A percentile compares a stretch with the other conserved stretches of the same genome.
phyloP scores from a whole-genome alignment of 2,888 invertebrate genomes.

The Ecliptopera silaceata region DNA sequence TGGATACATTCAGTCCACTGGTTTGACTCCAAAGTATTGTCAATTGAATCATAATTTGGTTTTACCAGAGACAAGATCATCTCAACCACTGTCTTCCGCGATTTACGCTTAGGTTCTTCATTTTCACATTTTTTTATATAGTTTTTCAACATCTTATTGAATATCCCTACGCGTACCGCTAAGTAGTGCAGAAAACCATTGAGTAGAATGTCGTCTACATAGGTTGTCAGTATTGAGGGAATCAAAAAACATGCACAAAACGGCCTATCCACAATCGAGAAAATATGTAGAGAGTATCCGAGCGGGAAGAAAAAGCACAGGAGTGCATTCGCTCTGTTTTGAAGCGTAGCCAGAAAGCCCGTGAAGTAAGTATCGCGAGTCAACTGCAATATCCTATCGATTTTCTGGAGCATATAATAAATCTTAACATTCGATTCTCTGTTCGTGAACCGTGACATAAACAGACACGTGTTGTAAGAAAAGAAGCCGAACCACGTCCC shows the following conservation, averaged over 20 bases:
- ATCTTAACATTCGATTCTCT: constrained; percentile 33
- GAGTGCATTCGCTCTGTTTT: not conserved
- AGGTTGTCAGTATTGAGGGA: constrained; percentile 26
- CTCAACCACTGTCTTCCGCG: constrained; percentile 3
- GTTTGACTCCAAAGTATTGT: constrained; percentile 7
- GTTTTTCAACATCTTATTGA: constrained; percentile 39
- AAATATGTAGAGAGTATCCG: constrained; percentile 32
- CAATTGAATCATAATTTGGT: constrained; percentile 14
- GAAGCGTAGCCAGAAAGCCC: constrained; percentile 31
- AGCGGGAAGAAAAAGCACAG: constrained; percentile 22
- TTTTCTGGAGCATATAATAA: constrained; percentile 40
- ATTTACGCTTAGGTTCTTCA: not conserved
- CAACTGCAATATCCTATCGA: constrained; percentile 39
- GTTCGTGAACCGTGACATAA: constrained; percentile 38
- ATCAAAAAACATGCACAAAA: constrained; percentile 26
- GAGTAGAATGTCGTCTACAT: constrained; percentile 41
- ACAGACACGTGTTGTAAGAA: constrained; percentile 36
- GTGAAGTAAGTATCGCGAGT: constrained; percentile 32
- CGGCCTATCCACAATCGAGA: constrained; percentile 33
- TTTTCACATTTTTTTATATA: constrained; percentile 1
- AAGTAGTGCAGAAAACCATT: constrained; percentile 41
- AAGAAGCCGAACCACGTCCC: constrained; percentile 32
- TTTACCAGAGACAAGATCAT: constrained; percentile 8
- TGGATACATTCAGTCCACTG: constrained; percentile 39
- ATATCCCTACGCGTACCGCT: constrained; percentile 35